These are phyloP conservation scores for Agrochola macilenta DNA, from an alignment of 2,888 invertebrate genomes.

Conservation along the genomic window DNA sequence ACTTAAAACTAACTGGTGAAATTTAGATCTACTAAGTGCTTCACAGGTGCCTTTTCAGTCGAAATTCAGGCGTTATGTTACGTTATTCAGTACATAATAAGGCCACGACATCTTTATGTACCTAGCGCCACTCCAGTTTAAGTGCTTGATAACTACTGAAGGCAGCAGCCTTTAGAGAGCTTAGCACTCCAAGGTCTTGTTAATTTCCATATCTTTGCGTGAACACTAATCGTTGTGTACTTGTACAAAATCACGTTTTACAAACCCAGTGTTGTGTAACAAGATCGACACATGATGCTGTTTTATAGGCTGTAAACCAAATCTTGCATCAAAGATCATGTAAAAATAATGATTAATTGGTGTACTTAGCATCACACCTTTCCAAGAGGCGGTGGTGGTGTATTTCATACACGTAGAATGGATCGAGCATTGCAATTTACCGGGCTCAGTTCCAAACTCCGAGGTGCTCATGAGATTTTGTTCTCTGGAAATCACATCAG, in stretches of 20 bases:
- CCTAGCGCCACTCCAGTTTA: slow-evolving; percentile 24
- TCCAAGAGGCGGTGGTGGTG: neutral
- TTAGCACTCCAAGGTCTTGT: slow-evolving; percentile 37
- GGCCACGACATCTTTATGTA: neutral
- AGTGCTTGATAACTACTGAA: slow-evolving; percentile 40
- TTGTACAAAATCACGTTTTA: slow-evolving; percentile 16
- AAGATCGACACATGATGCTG: neutral
- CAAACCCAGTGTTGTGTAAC: neutral
- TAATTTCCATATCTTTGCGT: slow-evolving; percentile 40
- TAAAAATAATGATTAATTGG: neutral
- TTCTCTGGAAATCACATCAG: neutral
- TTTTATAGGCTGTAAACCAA: neutral
- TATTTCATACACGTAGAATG: neutral
- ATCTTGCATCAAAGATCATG: neutral
- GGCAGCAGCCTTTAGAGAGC: slow-evolving; percentile 2
- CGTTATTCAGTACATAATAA: neutral
- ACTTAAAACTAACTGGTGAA: neutral
- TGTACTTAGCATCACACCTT: no score
- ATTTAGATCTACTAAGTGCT: neutral
- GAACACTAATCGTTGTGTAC: neutral
- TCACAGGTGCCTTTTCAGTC: neutral
- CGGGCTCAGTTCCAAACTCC: neutral
- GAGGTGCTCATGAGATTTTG: neutral
- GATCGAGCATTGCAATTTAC: neutral
- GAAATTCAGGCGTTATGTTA: neutral